Percentiles rank a stretch among this genome's conserved stretches.
Evolutionary conservation across 2,113 vertebrate species (phyloP).

Genomic region (Alouatta palliata): DNA sequence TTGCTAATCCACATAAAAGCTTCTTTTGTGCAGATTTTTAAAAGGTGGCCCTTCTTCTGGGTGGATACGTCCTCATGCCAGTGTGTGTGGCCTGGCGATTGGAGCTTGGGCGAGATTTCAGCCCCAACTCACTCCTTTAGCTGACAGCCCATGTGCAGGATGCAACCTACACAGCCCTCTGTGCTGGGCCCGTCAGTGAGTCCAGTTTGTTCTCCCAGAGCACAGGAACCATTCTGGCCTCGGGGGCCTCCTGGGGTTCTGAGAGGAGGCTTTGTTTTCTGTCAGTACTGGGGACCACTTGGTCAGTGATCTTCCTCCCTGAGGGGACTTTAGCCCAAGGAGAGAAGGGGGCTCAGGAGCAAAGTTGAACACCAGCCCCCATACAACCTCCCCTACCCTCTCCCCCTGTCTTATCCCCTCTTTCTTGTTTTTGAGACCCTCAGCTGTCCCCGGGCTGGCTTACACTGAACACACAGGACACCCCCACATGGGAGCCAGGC

Average conservation of each 20-base stretch:
- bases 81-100: background rate
- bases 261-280: background rate
- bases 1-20: background rate
- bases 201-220: background rate
- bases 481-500: background rate
- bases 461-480: fast-evolving
- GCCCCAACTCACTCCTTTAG: background rate
- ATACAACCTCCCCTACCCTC: background rate
- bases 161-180: background rate
- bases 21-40: background rate
- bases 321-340: background rate
- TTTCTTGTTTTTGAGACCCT: conserved; percentile 65
- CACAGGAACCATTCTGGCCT: background rate
- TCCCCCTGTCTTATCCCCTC: background rate
- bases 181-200: background rate
- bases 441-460: conserved; percentile 58
- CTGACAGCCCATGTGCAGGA: background rate
- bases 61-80: background rate
- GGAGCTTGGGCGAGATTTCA: background rate
- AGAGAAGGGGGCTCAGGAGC: background rate
- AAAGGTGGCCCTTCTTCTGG: background rate
- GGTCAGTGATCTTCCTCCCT: background rate
- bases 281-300: background rate
- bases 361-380: background rate
- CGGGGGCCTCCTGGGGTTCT: background rate